phyloP scores from a whole-genome alignment of 2,888 invertebrate genomes.

The Aphidoletes aphidimyza region DNA sequence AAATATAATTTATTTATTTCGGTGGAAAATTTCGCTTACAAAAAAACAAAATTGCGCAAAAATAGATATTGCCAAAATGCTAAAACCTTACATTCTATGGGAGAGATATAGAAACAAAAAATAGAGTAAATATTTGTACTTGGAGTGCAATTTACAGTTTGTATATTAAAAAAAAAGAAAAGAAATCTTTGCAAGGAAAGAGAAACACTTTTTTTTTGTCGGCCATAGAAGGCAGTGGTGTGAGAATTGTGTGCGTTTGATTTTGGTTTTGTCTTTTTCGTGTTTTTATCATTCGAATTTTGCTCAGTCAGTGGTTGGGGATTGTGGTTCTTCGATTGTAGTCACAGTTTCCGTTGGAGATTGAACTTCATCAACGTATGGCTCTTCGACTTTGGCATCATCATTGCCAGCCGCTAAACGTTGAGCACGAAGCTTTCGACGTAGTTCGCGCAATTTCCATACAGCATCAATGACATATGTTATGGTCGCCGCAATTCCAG shows the following conservation, averaged over 20 bases:
- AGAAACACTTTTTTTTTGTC: not conserved
- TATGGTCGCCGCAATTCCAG: not conserved
- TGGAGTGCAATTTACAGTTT: constrained; percentile 37
- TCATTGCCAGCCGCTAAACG: not conserved
- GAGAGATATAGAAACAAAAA: not conserved
- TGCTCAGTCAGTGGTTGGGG: not conserved
- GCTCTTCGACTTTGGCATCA: constrained; percentile 6
- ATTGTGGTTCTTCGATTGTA: not conserved
- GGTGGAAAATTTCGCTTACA: constrained; percentile 18
- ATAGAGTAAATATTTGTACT: constrained; percentile 32
- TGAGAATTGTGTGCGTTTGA: not conserved
- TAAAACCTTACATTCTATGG: not conserved
- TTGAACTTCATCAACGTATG: not conserved
- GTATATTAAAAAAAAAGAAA: not conserved
- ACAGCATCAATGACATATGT: constrained; percentile 26
- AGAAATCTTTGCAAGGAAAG: not conserved
- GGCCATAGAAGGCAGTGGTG: not conserved
- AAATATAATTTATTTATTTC: not conserved
- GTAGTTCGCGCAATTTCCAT: not conserved
- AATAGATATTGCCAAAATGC: not conserved
- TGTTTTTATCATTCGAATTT: not conserved
- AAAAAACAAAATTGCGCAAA: not conserved
- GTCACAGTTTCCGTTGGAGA: not conserved
- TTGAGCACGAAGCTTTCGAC: constrained; percentile 3
- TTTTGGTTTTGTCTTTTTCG: not conserved